Conservation (phyloP, 2,797 vertebrate genomes). For the Loris lydekkerianus region DNA sequence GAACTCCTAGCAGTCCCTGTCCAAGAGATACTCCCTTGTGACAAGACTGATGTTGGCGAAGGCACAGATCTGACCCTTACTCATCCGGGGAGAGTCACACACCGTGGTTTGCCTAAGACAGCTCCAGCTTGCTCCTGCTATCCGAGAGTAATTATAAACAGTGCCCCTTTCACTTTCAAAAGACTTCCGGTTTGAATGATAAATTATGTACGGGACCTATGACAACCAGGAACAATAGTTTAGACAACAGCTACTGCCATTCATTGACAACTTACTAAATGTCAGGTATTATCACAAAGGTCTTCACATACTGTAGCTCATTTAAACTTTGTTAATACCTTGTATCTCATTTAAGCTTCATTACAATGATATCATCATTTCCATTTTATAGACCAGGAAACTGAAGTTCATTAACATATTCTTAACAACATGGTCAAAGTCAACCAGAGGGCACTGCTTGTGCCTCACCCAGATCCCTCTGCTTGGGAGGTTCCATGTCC, state of each 20-base stretch:
- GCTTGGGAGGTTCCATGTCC: background rate
- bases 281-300: background rate
- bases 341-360: background rate
- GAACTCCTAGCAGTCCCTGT: background rate
- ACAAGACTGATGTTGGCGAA: background rate
- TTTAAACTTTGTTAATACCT: no score
- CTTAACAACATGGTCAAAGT: background rate
- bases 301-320: background rate
- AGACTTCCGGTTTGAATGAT: background rate
- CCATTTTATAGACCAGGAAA: background rate
- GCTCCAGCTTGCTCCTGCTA: background rate
- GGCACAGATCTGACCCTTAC: background rate
- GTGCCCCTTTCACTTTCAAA: background rate
- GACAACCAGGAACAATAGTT: conserved; percentile 37
- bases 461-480: background rate
- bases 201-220: background rate
- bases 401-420: background rate
- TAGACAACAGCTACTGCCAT: background rate
- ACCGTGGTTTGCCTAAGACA: background rate
- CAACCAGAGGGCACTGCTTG: background rate
- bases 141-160: background rate
- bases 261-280: background rate
- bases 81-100: background rate
- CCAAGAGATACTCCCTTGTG: background rate
- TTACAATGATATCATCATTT: background rate